These are phyloP conservation scores for Otolemur crassicaudatus DNA, from an alignment of 2,797 vertebrate species.

Conservation along the genomic window DNA sequence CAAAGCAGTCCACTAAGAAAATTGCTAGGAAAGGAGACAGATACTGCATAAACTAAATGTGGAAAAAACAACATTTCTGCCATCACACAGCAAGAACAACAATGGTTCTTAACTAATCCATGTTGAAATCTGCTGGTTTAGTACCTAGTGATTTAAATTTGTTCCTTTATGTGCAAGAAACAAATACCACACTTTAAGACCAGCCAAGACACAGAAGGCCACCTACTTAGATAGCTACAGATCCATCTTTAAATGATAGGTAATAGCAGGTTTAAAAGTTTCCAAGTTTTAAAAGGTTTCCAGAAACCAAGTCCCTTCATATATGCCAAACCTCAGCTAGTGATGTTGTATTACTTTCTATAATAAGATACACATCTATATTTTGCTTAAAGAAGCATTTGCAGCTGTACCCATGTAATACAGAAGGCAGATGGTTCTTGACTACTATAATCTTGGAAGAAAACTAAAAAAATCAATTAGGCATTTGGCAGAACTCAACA, in stretches of 20 bases:
- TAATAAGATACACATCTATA: constrained; percentile 45
- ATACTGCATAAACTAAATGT: constrained; percentile 72
- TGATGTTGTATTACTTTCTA: constrained; percentile 51
- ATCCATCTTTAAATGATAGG: constrained; percentile 54
- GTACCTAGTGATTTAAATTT: constrained; percentile 78
- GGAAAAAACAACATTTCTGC: constrained; percentile 77
- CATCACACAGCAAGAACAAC: constrained; percentile 78
- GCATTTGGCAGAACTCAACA: constrained; percentile 46
- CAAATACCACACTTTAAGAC: constrained; percentile 55
- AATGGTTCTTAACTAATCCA: constrained; percentile 77
- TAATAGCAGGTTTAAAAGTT: constrained; percentile 53
- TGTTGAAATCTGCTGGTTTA: constrained; percentile 72
- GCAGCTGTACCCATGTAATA: not conserved
- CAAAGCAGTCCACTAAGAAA: constrained; percentile 80
- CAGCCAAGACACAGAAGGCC: constrained; percentile 65
- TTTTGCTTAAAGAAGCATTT: constrained; percentile 50
- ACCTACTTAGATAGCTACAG: constrained; percentile 63
- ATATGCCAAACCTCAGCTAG: constrained; percentile 52
- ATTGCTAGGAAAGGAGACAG: constrained; percentile 57
- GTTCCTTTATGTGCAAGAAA: constrained; percentile 65
- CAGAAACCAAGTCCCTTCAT: constrained; percentile 44
- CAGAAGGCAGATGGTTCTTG: not conserved
- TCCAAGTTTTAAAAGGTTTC: constrained; percentile 69
- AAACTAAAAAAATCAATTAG: constrained; percentile 47
- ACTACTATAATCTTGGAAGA: constrained; percentile 53